phyloP scores from a whole-genome alignment of 23 tunicate genomes.

The Botrylloides violaceus region DNA sequence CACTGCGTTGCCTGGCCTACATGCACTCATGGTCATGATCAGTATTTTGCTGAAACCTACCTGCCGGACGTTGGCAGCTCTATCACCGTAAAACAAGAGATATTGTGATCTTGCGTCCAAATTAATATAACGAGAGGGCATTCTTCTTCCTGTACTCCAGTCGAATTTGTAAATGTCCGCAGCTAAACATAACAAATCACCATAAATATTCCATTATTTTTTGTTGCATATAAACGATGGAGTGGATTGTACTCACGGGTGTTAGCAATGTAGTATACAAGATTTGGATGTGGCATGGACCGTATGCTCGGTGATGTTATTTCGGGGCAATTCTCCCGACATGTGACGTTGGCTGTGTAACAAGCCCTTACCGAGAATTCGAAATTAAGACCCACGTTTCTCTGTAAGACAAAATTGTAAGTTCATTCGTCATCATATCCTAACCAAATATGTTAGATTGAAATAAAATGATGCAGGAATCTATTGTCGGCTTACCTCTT shows the following conservation, averaged over 20 bases:
- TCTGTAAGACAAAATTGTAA: background rate
- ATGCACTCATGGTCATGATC: too few species aligned
- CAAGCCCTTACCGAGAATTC: background rate
- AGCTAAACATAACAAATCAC: too few species aligned
- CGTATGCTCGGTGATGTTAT: background rate
- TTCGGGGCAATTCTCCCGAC: background rate
- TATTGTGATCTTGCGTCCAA: constrained; percentile 17
- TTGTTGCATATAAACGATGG: too few species aligned
- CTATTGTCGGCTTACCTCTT: background rate
- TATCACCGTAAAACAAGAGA: constrained; percentile 1
- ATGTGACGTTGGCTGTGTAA: background rate
- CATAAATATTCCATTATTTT: too few species aligned
- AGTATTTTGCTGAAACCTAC: too few species aligned
- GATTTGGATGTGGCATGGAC: background rate
- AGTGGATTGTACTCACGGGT: constrained; percentile 4
- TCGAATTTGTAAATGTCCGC: constrained; percentile 23
- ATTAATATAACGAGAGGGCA: constrained; percentile 5
- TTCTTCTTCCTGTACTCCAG: background rate
- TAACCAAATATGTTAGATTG: too few species aligned
- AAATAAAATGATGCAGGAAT: too few species aligned
- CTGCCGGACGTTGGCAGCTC: constrained; percentile 8
- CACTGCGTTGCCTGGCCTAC: too few species aligned
- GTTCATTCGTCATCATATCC: too few species aligned
- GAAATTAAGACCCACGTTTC: background rate
- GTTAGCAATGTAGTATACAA: constrained; percentile 11